A percentile compares a stretch with the other conserved stretches of the same genome.
Evolutionary conservation across 1,140 invertebrate species (phyloP).

Genomic region (Delia radicum): DNA sequence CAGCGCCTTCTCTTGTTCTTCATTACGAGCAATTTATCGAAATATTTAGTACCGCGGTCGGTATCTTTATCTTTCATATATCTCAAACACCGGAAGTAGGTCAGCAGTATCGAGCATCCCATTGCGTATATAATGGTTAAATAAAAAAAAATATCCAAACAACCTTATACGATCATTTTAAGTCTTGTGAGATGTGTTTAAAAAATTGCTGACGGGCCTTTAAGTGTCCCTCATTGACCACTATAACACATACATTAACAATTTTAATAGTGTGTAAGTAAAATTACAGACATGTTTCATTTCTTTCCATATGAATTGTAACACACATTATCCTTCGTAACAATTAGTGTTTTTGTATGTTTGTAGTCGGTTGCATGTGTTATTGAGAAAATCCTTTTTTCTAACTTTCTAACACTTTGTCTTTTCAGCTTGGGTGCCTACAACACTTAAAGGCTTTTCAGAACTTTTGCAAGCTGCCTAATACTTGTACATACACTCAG

Average conservation of each 20-base stretch:
- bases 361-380: not conserved
- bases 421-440: slow-evolving; percentile 9
- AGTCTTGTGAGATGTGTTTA: too few relatives aligned
- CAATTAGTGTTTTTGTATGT: slow-evolving; percentile 21
- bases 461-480: not conserved
- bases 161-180: too few relatives aligned
- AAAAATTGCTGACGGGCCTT: too few relatives aligned
- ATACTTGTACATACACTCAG: too few relatives aligned
- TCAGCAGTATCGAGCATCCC: too few relatives aligned
- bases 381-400: slow-evolving; percentile 14
- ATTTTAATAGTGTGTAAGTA: not conserved
- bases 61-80: too few relatives aligned
- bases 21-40: too few relatives aligned
- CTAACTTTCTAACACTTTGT: slow-evolving; percentile 18
- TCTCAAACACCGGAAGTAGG: too few relatives aligned
- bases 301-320: not conserved
- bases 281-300: slow-evolving; percentile 8
- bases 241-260: not conserved
- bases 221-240: not conserved
- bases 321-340: slow-evolving; percentile 8
- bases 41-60: too few relatives aligned
- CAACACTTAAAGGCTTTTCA: slow-evolving; percentile 10
- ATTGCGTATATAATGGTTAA: too few relatives aligned
- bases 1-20: too few relatives aligned
- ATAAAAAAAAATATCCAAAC: too few relatives aligned